These are phyloP conservation scores for Plumapathes pennacea DNA, from an alignment of 92 coral and sea anemone species.

Conservation along the genomic window DNA sequence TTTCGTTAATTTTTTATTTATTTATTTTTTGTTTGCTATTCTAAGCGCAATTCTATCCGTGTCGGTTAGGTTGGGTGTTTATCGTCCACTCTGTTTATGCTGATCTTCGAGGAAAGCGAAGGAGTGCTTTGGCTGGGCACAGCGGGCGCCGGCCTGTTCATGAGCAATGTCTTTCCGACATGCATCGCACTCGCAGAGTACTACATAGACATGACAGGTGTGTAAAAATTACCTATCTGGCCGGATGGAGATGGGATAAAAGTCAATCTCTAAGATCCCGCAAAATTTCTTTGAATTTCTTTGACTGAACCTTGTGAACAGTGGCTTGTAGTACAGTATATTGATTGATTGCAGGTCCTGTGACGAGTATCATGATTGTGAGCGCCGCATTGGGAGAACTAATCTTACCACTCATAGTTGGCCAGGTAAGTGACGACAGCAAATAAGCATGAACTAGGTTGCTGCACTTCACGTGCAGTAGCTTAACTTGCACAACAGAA, in stretches of 20 bases:
- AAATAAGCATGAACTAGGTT: too few species aligned
- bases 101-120: constrained; percentile 80
- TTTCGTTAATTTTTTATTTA: too few species aligned
- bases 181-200: constrained; percentile 94
- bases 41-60: not conserved
- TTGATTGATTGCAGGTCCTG: constrained; percentile 69
- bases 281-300: too few species aligned
- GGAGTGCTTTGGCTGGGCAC: constrained; percentile 90
- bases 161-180: constrained; percentile 99
- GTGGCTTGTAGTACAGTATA: too few species aligned
- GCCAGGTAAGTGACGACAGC: constrained; percentile 73
- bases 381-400: constrained; percentile 95
- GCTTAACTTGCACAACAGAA: too few species aligned
- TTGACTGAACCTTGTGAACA: too few species aligned
- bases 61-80: constrained; percentile 80
- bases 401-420: constrained; percentile 80
- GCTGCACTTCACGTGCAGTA: too few species aligned
- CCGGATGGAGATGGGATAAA: too few species aligned
- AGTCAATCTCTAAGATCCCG: too few species aligned
- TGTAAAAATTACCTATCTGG: not conserved
- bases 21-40: not conserved
- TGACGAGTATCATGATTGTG: constrained; percentile 94
- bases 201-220: constrained; percentile 98
- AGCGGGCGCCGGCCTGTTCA: constrained; percentile 90
- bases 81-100: constrained; percentile 73